phyloP scores from a whole-genome alignment of 2,888 invertebrate genomes.

The Polyommatus iphigenia region DNA sequence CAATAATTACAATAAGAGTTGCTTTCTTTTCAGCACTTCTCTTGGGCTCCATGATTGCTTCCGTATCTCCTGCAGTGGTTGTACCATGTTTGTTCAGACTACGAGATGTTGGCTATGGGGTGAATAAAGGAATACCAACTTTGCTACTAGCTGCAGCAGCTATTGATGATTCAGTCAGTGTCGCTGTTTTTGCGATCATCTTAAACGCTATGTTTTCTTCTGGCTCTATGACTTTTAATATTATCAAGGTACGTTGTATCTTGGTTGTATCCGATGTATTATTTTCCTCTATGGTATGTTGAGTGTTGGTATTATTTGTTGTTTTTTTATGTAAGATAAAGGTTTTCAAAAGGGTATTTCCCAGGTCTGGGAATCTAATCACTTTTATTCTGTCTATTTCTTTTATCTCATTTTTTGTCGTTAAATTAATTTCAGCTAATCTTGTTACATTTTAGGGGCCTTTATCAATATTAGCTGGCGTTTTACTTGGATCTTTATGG shows the following conservation, averaged over 20 bases:
- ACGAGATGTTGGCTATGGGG: conserved; percentile 86
- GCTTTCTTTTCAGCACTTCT: conserved; percentile 74
- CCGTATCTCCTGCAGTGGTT: conserved; percentile 94
- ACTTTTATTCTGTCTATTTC: no score
- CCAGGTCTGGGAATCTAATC: no score
- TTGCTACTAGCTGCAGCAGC: conserved; percentile 92
- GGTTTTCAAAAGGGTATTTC: not conserved
- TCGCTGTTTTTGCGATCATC: conserved; percentile 90
- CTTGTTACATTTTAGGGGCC: conserved; percentile 73
- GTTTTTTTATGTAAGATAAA: not conserved
- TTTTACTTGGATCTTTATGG: conserved; percentile 86
- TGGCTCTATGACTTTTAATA: conserved; percentile 82
- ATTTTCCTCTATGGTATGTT: no score
- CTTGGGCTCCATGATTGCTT: conserved; percentile 89
- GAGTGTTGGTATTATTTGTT: conserved; percentile 2
- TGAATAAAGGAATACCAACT: conserved; percentile 92
- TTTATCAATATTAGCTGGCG: conserved; percentile 84
- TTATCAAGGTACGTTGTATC: conserved; percentile 74
- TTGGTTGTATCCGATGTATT: no score
- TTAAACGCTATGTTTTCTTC: conserved; percentile 88
- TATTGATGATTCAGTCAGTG: conserved; percentile 94
- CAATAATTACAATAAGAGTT: not conserved
- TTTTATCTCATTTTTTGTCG: no score
- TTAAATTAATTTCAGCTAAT: not conserved
- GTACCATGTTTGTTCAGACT: conserved; percentile 91